Conservation (phyloP, 2,888 invertebrate species). For the Ectemnius lituratus region DNA sequence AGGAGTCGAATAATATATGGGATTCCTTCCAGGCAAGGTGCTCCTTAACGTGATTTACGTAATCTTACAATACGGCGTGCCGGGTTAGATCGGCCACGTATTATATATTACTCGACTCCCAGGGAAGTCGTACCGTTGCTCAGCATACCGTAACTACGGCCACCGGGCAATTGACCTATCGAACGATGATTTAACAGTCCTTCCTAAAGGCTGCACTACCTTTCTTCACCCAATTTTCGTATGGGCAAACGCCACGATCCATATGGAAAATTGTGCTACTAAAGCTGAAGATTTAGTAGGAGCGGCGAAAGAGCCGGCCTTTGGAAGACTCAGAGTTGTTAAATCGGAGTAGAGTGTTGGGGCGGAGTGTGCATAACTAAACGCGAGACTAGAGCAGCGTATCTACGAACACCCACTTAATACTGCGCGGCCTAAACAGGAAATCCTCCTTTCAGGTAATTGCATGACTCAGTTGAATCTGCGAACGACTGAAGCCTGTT, state of each 20-base stretch:
- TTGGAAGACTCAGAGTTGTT: slow-evolving; percentile 30
- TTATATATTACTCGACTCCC: slow-evolving; percentile 56
- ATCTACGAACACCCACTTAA: slow-evolving; percentile 62
- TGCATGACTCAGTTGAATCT: slow-evolving; percentile 73
- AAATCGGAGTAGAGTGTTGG: slow-evolving; percentile 24
- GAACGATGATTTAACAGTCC: slow-evolving; percentile 26
- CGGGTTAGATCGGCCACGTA: slow-evolving; percentile 69
- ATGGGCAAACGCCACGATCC: background rate
- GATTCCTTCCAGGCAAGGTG: slow-evolving; percentile 66
- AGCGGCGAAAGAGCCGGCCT: background rate
- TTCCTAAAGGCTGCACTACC: background rate
- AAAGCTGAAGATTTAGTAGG: background rate
- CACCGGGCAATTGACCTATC: slow-evolving; percentile 25
- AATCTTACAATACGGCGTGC: slow-evolving; percentile 73
- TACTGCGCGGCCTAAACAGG: slow-evolving; percentile 73
- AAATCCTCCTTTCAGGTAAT: slow-evolving; percentile 77
- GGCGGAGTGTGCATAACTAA: slow-evolving; percentile 47
- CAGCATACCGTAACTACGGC: slow-evolving; percentile 13
- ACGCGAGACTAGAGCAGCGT: slow-evolving; percentile 50
- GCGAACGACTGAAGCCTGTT: slow-evolving; percentile 64
- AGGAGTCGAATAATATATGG: slow-evolving; percentile 74
- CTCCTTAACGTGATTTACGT: slow-evolving; percentile 75
- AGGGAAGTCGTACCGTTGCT: slow-evolving; percentile 31
- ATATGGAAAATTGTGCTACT: background rate
- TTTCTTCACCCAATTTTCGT: slow-evolving; percentile 1